Percentiles rank a stretch among this genome's conserved stretches.
Conservation (phyloP, 2,888 invertebrate genomes). For the Thecocarcelia acutangulata region DNA sequence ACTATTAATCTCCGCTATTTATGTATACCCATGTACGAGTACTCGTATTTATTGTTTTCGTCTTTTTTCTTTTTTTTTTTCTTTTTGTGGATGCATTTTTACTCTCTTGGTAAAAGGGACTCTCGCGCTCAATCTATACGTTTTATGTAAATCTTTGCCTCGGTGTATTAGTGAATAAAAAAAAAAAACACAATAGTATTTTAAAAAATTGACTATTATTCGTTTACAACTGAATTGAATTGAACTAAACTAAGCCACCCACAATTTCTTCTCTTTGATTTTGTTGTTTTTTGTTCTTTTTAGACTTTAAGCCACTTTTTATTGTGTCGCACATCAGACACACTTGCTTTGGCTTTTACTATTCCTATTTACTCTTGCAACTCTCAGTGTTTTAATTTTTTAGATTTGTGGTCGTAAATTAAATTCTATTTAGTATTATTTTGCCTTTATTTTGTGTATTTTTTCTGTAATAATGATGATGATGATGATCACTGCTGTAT, state of each 20-base stretch:
- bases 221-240: slow-evolving; percentile 37
- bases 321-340: slow-evolving; percentile 20
- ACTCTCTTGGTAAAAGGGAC: slow-evolving; percentile 1
- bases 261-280: slow-evolving; percentile 22
- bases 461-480: slow-evolving; percentile 11
- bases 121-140: neutral
- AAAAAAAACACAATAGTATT: slow-evolving; percentile 6
- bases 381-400: slow-evolving; percentile 52
- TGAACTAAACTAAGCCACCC: slow-evolving; percentile 55
- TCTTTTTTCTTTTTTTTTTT: slow-evolving; percentile 24
- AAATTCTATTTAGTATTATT: slow-evolving; percentile 50
- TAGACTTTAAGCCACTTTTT: slow-evolving; percentile 36
- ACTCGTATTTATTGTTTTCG: slow-evolving; percentile 41
- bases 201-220: slow-evolving; percentile 38
- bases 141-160: slow-evolving; percentile 21
- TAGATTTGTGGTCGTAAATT: slow-evolving; percentile 52
- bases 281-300: slow-evolving; percentile 20
- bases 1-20: slow-evolving; percentile 55
- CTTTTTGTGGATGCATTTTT: slow-evolving; percentile 19
- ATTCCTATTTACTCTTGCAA: neutral
- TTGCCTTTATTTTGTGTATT: slow-evolving; percentile 5
- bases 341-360: slow-evolving; percentile 20
- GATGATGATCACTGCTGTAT: slow-evolving; percentile 16
- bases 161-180: slow-evolving; percentile 39
- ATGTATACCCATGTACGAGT: slow-evolving; percentile 45